Base-by-base conservation (phyloP, 2,888 invertebrate species). In the Operophtera brumata region DNA sequence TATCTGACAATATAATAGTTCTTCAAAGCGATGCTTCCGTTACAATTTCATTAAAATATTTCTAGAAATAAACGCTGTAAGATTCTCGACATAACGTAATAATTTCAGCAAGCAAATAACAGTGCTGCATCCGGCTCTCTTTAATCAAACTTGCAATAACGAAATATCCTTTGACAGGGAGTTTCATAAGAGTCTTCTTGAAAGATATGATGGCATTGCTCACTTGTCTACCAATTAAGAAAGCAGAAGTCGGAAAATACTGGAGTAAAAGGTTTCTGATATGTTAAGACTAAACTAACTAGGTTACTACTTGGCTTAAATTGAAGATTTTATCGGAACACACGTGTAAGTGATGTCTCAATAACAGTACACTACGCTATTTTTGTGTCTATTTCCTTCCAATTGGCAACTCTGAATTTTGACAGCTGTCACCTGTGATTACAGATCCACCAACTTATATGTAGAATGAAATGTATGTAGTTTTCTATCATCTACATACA, bases 71-170 rank as follows among this genome's bases (percentile, higher is more conserved):
- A 55, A 61, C 56, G 47, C 44, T 47, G 46, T 42, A 37, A 47
- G 36, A 52, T 51, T 44, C 47, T 26, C 25, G 20, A 41, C 13
- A 43, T 37, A 56, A 48, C 35, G 63, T 62, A 67, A 70, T 68
- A 66, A 69, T 73, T 79, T 71, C 65, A 70, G 62, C 62, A 58
- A 63, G 64, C 65, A 68, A 72, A 70, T 66, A 69, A 65, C 66
- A 68, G 54, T 34, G 60, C 64, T 61, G 67, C 70, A 61, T 66
- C 67, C 56, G 40, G 39, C 59, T 65, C 66, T 48, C 61, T 81
- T 82, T 78, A 80, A 79, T 83, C 73, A 80, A 59, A 80, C 65
- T 73, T 70, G 75, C 75, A 77, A 77, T 76, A 77, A 74, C 66
- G 57, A 53, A 52, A 57, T 53, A 45, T 52, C 71, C 68, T 75